Conservation (phyloP, 2,113 vertebrate species). For the Grammomys dolichurus region DNA sequence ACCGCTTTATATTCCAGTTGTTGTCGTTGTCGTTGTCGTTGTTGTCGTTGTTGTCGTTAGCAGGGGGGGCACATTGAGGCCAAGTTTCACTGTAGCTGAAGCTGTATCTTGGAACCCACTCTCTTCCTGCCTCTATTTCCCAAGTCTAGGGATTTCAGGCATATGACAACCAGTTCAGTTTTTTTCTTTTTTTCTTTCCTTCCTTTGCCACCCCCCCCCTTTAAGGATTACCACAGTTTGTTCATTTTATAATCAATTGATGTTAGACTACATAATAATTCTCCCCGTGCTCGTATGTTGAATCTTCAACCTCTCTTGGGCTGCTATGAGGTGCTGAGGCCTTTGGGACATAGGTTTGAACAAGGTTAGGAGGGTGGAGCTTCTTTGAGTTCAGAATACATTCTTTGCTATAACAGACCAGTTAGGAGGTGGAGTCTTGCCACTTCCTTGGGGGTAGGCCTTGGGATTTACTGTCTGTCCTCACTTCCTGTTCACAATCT, state of each 20-base stretch:
- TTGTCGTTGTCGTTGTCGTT: neutral
- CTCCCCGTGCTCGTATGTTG: neutral
- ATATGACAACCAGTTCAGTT: neutral
- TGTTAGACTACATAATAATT: neutral
- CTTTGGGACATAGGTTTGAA: neutral
- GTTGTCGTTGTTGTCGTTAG: neutral
- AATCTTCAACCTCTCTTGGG: neutral
- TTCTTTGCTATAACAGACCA: neutral
- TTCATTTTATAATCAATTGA: neutral
- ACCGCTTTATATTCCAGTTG: neutral
- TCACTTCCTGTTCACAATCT: neutral
- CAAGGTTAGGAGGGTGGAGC: neutral
- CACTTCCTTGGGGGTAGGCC: neutral
- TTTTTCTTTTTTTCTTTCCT: neutral
- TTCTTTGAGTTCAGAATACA: neutral
- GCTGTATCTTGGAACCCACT: neutral
- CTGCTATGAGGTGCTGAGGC: neutral
- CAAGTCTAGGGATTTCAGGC: too few relatives aligned
- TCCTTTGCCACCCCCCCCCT: too few relatives aligned
- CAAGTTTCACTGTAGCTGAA: neutral
- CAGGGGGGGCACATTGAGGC: neutral
- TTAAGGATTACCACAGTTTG: neutral
- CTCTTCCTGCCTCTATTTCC: neutral
- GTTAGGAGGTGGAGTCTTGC: neutral
- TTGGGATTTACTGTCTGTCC: neutral